Evolutionary conservation across 2,113 vertebrate species (phyloP), one percentile per base, ranked within the genome.

Genomic region (Mungos mungo): DNA sequence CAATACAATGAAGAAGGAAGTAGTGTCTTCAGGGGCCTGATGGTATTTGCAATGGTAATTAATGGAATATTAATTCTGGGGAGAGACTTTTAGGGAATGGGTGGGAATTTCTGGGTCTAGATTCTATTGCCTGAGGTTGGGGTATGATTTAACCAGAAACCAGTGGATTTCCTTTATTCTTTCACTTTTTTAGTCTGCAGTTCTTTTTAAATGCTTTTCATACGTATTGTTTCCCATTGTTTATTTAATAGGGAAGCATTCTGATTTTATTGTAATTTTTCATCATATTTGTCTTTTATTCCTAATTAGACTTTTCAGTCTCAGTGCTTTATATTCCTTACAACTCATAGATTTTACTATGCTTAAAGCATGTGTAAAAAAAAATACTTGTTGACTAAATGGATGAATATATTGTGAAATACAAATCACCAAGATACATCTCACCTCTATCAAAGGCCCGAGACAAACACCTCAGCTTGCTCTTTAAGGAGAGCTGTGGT

Each of bases 221-320:
- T 54, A 33, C 1, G 11, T 33, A n/a, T 29, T 52, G 1, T 66
- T n/a, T 63, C 21, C 9, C 79, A 31, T 2, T 71, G 11, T 90
- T 83, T 18, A 57, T 93, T 96, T 27, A 94, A 25, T 21, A 87
- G 79, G 72, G 14, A 52, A 41, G 86, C n/a, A n/a, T 8, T 60
- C 45, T 35, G 4, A 87, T 92, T 92, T 97, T 76, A 92, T 74
- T 95, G 18, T 94, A 63, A 47, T 69, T 93, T 71, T 95, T 93
- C 38, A 82, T 93, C 18, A 5, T 41, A 83, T 81, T 96, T 81
- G 35, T 54, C 38, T 93, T 96, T 95, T 77, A 86, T 88, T 31
- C 33, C 41, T 95, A 84, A 90, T 90, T 80, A 94, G 38, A 76
- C 90, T 76, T 74, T 50, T 47, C 84, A 93, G 85, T 52, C 10